Evolutionary conservation across 2,113 vertebrate species (phyloP), one percentile per base, ranked within the genome.

Genomic region (Cyphomyrus plagiostoma): DNA sequence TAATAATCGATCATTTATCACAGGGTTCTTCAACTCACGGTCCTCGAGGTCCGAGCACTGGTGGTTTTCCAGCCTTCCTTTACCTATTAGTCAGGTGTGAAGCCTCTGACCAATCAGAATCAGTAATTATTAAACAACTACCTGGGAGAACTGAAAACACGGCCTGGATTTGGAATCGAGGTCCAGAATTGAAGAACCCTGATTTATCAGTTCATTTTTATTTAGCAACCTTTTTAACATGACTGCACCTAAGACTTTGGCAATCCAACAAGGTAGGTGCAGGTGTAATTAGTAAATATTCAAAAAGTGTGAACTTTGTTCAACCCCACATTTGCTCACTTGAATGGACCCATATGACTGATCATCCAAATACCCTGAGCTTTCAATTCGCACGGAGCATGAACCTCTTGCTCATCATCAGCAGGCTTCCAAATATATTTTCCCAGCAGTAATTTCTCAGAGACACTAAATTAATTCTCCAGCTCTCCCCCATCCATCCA

Each of bases 401-500:
- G n/a, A 88, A 90, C 88, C 88, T 62, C 83, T 89, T 86, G 86
- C 88, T 52, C 74, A 49, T 10, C 88, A 89, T 30, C 66, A 46
- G 52, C 88, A 17, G 17, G 8, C 26, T 30, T 82, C 39, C 35
- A 66, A 74, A 39, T 11, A 23, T 45, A 30, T 88, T 53, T 49
- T 86, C 23, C 83, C 62, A 56, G 30, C 35, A 35, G 26, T 30
- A 46, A 42, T 45, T 66, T 53, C 87, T 70, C 39, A 17, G 11
- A 56, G 70, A 35, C 52, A 56, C 19, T 56, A 56, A 23, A 30
- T 70, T 17, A 35, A 89, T 49, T 87, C 13, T 53, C 77, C 10
- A 9, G 9, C 56, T 39, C 86, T 58, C 88, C 35, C 58, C 48
- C 19, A n/a, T 26, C 48, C 35, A 87, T 89, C 48, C 19, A 39